Evolutionary conservation across 2,113 vertebrate species (phyloP).

Genomic region (Callopanchax toddi): DNA sequence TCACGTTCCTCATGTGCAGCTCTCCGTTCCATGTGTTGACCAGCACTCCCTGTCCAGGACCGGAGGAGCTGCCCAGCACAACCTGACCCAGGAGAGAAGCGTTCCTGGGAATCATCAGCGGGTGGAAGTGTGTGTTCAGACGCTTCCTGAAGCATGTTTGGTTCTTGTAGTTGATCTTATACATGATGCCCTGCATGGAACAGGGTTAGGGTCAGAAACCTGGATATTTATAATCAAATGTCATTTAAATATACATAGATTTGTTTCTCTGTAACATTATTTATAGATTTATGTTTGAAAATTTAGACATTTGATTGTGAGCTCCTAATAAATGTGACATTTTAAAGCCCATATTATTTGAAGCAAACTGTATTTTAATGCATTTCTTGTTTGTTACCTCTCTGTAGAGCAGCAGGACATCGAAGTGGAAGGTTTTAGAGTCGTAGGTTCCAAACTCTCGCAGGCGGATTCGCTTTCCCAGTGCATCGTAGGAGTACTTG

Average conservation of each 20-base stretch:
- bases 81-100: slow-evolving; percentile 64
- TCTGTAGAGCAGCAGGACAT: slow-evolving; percentile 68
- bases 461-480: slow-evolving; percentile 60
- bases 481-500: slow-evolving; percentile 68
- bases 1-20: slow-evolving; percentile 1
- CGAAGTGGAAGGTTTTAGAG: slow-evolving; percentile 38
- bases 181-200: slow-evolving; percentile 57
- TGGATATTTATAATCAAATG: too few species aligned
- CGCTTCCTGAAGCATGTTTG: slow-evolving; percentile 58
- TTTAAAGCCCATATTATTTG: too few species aligned
- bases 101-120: slow-evolving; percentile 60
- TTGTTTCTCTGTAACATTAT: neutral
- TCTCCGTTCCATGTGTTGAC: slow-evolving; percentile 75
- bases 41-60: slow-evolving; percentile 66
- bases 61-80: slow-evolving; percentile 69
- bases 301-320: too few species aligned
- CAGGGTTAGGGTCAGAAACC: neutral
- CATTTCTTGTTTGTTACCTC: too few species aligned
- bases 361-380: too few species aligned
- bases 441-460: slow-evolving; percentile 37
- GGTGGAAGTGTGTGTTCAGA: slow-evolving; percentile 59
- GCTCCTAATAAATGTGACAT: too few species aligned
- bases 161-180: slow-evolving; percentile 50
- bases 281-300: too few species aligned
- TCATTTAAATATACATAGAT: neutral